Evolutionary conservation across 2,113 vertebrate species (phyloP).

Genomic region (Chlamydotis undulata): DNA sequence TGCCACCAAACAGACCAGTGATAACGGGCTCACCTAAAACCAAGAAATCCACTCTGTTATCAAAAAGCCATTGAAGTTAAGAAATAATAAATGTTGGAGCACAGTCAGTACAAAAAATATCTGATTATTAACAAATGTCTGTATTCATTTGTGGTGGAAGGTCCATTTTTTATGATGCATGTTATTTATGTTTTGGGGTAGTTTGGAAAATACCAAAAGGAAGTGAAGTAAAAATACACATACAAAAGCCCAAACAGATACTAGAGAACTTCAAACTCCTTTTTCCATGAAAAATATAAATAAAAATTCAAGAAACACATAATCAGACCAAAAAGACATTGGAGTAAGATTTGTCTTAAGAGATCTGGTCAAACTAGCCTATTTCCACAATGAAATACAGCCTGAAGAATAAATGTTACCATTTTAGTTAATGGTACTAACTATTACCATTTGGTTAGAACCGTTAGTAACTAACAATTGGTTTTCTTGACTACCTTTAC

Average conservation of each 20-base stretch:
- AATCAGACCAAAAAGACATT: background rate
- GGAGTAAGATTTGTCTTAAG: background rate
- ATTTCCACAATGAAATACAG: background rate
- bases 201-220: background rate
- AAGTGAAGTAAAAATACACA: background rate
- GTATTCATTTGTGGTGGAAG: background rate
- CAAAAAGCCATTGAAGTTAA: background rate
- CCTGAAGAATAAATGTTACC: background rate
- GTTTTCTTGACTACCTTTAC: background rate
- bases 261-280: background rate
- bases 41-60: background rate
- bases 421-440: background rate
- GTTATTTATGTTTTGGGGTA: background rate
- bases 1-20: background rate
- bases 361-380: background rate
- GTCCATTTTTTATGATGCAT: background rate
- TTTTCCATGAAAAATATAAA: background rate
- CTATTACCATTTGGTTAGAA: no score
- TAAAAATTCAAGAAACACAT: background rate
- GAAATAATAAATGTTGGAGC: background rate
- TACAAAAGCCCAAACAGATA: background rate
- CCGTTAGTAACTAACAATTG: background rate
- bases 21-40: background rate
- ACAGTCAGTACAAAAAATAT: background rate
- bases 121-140: background rate